Percentiles rank a stretch among this genome's conserved stretches.
Evolutionary conservation across 2,797 vertebrate species (phyloP).

Genomic region (Squalus acanthias): DNA sequence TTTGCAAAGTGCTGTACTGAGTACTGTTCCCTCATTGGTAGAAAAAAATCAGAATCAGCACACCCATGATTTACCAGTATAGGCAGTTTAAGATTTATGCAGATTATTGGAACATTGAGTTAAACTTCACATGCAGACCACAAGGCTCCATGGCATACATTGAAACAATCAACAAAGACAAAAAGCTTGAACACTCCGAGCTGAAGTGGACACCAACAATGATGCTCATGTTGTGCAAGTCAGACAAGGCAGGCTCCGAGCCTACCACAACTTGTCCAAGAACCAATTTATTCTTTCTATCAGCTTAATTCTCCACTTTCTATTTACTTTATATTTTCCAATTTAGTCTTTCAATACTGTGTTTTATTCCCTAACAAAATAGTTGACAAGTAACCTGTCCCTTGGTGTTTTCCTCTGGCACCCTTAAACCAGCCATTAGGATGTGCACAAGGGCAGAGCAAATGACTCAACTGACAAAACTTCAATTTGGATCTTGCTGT

Average conservation of each 20-base stretch:
- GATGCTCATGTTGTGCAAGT: neutral
- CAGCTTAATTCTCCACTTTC: neutral
- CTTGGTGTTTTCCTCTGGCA: neutral
- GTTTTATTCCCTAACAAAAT: neutral
- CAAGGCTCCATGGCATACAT: neutral
- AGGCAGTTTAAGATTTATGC: neutral
- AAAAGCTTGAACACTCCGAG: neutral
- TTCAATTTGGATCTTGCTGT: neutral
- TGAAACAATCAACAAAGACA: neutral
- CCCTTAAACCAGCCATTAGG: neutral
- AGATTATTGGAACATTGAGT: neutral
- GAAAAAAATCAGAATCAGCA: neutral
- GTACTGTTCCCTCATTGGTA: neutral
- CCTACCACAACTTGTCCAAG: too few species aligned
- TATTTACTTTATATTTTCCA: neutral
- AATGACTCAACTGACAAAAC: neutral
- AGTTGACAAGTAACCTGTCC: neutral
- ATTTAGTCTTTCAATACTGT: neutral
- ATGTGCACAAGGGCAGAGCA: neutral
- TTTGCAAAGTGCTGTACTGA: neutral
- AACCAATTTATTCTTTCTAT: neutral
- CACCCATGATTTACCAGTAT: neutral
- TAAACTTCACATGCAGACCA: neutral
- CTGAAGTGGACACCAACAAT: neutral
- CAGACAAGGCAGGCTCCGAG: neutral